A percentile compares a stretch with the other conserved stretches of the same genome.
Conservation (phyloP, 2,797 vertebrate genomes). For the Pampus argenteus region DNA sequence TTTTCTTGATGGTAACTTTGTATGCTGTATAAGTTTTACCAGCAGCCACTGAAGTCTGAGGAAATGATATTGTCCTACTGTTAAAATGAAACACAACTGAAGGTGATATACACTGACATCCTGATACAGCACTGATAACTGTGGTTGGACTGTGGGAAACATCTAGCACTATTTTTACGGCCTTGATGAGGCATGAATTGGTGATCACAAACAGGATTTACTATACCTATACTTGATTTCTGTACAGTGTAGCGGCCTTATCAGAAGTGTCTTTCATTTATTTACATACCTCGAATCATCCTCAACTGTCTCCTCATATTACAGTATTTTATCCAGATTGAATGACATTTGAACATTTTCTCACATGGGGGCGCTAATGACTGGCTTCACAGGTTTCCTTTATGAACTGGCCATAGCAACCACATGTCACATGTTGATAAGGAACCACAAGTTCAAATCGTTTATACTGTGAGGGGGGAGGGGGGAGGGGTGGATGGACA, state of each 20-base stretch:
- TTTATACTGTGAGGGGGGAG: constrained; percentile 18
- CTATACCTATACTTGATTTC: background rate
- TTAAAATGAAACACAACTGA: background rate
- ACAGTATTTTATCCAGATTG: background rate
- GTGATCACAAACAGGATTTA: background rate
- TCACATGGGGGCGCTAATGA: constrained; percentile 52
- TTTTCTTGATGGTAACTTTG: background rate
- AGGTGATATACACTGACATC: background rate
- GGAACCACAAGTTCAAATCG: constrained; percentile 1
- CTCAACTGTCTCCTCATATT: constrained; percentile 17
- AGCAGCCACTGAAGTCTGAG: background rate
- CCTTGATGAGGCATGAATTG: background rate
- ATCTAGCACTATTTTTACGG: background rate
- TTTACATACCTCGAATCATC: constrained; percentile 13
- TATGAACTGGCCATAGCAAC: constrained; percentile 48
- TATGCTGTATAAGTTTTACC: background rate
- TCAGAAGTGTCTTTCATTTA: background rate
- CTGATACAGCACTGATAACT: constrained; percentile 2
- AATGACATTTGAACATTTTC: background rate
- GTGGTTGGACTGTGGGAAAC: background rate
- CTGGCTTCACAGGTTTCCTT: constrained; percentile 23
- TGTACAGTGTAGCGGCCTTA: background rate
- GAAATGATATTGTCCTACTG: too few relatives aligned
- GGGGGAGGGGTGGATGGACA: too few relatives aligned
- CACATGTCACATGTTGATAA: constrained; percentile 26